These are phyloP conservation scores for Leptopilina clavipes DNA, from an alignment of 1,140 invertebrate species.

Conservation along the genomic window DNA sequence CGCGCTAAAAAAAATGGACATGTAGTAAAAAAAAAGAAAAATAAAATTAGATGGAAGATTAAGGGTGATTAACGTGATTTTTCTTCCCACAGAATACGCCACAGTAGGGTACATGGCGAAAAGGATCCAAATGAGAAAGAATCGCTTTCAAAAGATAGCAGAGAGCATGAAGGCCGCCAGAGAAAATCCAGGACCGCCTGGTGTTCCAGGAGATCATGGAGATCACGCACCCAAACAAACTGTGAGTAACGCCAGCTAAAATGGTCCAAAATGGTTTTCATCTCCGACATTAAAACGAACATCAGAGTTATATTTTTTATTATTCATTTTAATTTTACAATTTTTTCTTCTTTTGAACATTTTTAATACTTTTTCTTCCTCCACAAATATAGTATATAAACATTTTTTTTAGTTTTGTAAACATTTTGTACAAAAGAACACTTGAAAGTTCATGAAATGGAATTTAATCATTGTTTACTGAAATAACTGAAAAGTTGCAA, in stretches of 20 bases:
- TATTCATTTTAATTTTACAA: too few relatives aligned
- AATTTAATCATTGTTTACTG: too few relatives aligned
- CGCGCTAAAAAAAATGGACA: constrained; percentile 6
- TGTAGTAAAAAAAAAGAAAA: neutral
- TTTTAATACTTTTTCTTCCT: too few relatives aligned
- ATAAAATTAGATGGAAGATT: neutral
- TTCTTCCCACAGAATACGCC: constrained; percentile 86
- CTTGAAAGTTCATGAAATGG: too few relatives aligned
- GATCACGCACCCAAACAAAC: constrained; percentile 86
- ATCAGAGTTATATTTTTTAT: too few relatives aligned
- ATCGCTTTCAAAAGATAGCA: constrained; percentile 92
- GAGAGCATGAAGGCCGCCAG: constrained; percentile 89
- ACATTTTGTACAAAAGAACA: too few relatives aligned
- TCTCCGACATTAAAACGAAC: too few relatives aligned
- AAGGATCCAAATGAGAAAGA: constrained; percentile 95
- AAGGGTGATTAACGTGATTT: constrained; percentile 38
- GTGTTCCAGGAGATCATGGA: constrained; percentile 75
- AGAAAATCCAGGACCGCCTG: constrained; percentile 80
- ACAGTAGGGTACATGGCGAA: constrained; percentile 97
- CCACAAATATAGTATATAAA: too few relatives aligned
- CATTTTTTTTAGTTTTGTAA: too few relatives aligned
- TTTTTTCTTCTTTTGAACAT: too few relatives aligned
- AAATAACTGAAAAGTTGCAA: too few relatives aligned
- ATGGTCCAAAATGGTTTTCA: constrained; percentile 38
- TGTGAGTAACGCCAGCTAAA: constrained; percentile 78